Evolutionary conservation across 2,888 invertebrate species (phyloP).

Genomic region (Deilephila porcellus): DNA sequence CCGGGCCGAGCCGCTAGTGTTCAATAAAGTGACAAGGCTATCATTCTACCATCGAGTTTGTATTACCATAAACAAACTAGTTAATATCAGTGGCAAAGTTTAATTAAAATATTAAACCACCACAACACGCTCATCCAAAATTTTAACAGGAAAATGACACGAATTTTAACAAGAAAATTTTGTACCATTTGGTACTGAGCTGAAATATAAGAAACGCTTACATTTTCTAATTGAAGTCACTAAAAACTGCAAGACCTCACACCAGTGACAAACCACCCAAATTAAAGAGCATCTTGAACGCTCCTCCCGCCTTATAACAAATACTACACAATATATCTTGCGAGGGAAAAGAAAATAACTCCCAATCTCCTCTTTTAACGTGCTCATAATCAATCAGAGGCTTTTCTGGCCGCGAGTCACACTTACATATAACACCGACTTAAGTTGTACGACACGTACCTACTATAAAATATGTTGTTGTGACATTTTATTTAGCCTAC

Average conservation of each 20-base stretch:
- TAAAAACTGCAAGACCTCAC: neutral
- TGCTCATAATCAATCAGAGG: conserved; percentile 13
- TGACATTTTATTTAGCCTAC: neutral
- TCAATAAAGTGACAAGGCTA: too few species aligned
- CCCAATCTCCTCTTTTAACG: neutral
- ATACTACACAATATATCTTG: conserved; percentile 17
- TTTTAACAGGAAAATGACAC: too few species aligned
- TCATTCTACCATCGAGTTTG: too few species aligned
- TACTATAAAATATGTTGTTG: neutral
- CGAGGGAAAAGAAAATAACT: neutral
- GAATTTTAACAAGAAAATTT: too few species aligned
- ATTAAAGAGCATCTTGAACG: conserved; percentile 1
- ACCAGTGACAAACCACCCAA: neutral
- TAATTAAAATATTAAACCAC: too few species aligned
- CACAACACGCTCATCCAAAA: too few species aligned
- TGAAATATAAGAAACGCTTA: too few species aligned
- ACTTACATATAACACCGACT: neutral
- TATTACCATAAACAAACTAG: too few species aligned
- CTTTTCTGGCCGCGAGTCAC: neutral
- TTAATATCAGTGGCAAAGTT: too few species aligned
- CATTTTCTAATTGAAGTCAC: neutral
- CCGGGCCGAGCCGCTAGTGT: too few species aligned
- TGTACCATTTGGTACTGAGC: too few species aligned
- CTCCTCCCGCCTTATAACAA: conserved; percentile 5
- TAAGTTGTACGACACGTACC: neutral